Percentiles rank a stretch among this genome's conserved stretches.
phyloP scores from a whole-genome alignment of 1,140 invertebrate genomes.

The Bombus pyrosoma region DNA sequence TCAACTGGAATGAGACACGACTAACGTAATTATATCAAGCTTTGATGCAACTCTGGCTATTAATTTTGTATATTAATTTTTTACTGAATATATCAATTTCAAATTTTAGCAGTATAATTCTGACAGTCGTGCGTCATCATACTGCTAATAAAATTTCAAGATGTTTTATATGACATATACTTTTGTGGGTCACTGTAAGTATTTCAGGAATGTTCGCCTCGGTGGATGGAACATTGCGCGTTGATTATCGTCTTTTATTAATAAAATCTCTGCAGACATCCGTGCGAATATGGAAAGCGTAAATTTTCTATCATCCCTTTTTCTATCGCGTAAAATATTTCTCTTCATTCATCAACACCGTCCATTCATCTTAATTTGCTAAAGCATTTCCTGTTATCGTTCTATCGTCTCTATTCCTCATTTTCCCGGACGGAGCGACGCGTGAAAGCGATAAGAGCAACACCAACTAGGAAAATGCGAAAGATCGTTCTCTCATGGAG shows the following conservation, averaged over 20 bases:
- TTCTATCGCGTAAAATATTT: conserved; percentile 11
- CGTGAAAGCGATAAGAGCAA: background rate
- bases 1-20: background rate
- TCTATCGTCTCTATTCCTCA: background rate
- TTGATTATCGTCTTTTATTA: background rate
- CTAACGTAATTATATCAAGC: no score
- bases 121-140: background rate
- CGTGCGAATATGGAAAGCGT: background rate
- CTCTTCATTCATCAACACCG: conserved; percentile 33
- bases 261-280: background rate
- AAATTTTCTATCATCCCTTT: background rate
- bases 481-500: background rate
- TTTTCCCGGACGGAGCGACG: background rate
- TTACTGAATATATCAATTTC: background rate
- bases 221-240: background rate
- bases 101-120: background rate
- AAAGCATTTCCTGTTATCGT: conserved; percentile 17
- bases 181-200: background rate
- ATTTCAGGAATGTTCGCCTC: background rate
- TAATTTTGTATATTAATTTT: no score
- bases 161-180: background rate
- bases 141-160: background rate
- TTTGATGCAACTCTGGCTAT: no score
- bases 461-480: background rate
- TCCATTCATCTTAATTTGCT: conserved; percentile 46